A percentile compares a stretch with the other conserved stretches of the same genome.
Evolutionary conservation across 2,888 invertebrate species (phyloP).

Genomic region (Exephanes ischioxanthus): DNA sequence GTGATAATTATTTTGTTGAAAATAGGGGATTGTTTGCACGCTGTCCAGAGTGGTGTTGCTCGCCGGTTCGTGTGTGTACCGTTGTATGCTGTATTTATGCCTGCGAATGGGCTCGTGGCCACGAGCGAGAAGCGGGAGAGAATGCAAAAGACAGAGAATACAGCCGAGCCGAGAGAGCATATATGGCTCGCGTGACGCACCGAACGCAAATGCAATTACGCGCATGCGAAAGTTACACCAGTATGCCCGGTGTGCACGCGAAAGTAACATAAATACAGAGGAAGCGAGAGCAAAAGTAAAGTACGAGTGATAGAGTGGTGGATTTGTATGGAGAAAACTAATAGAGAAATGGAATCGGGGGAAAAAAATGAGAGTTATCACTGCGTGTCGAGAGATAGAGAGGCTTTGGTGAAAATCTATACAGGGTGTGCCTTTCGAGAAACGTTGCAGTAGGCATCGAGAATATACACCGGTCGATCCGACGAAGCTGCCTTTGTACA

Average conservation of each 20-base stretch:
- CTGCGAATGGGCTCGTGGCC: conserved; percentile 20
- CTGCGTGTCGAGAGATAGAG: conserved; percentile 40
- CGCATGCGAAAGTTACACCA: conserved; percentile 64
- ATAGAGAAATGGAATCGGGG: conserved; percentile 52
- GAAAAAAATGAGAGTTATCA: conserved; percentile 17
- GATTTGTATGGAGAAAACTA: conserved; percentile 24
- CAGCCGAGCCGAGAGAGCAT: conserved; percentile 39
- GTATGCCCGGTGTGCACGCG: conserved; percentile 54
- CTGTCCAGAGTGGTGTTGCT: conserved; percentile 7
- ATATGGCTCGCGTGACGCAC: conserved; percentile 69
- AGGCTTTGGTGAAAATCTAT: conserved; percentile 41
- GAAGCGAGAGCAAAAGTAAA: conserved; percentile 50
- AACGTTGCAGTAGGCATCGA: conserved; percentile 51
- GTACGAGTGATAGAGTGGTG: conserved; percentile 19
- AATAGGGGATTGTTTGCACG: conserved; percentile 29
- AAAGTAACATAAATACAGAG: conserved; percentile 63
- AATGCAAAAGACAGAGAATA: conserved; percentile 23
- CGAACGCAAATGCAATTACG: conserved; percentile 71
- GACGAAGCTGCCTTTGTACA: too few species aligned
- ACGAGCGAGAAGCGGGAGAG: conserved; percentile 4
- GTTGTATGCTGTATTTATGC: conserved; percentile 7
- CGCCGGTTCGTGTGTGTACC: not conserved
- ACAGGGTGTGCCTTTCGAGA: conserved; percentile 53
- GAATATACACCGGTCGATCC: not conserved
- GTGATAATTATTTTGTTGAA: conserved; percentile 50